Evolutionary conservation across 2,888 invertebrate genomes (phyloP).

Genomic region (Pyrrhia umbra): DNA sequence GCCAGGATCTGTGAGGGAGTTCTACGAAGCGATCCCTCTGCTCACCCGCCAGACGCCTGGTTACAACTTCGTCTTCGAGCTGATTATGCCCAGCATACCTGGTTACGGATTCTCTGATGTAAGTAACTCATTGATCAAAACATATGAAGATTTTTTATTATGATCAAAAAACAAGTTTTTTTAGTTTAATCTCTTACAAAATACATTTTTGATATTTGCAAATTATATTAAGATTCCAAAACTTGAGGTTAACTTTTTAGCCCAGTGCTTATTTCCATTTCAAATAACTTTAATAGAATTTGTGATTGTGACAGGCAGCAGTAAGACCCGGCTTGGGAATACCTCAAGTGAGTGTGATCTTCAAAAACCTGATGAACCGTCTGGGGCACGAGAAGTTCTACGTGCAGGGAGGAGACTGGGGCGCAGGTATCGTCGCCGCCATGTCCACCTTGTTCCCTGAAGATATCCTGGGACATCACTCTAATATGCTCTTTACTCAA

Average conservation of each 20-base stretch:
- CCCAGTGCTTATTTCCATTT: no score
- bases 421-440: constrained; percentile 91
- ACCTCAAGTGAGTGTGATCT: constrained; percentile 89
- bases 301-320: constrained; percentile 83
- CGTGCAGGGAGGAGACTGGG: constrained; percentile 95
- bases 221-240: no score
- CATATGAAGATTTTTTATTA: background rate
- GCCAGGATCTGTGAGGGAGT: constrained; percentile 97
- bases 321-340: constrained; percentile 90
- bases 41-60: constrained; percentile 87
- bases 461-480: constrained; percentile 86
- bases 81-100: constrained; percentile 90
- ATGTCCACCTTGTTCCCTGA: constrained; percentile 88
- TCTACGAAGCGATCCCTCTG: constrained; percentile 93
- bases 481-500: constrained; percentile 68
- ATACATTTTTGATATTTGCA: no score
- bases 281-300: no score
- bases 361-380: constrained; percentile 93
- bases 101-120: constrained; percentile 88
- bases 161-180: no score
- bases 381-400: constrained; percentile 92
- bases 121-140: constrained; percentile 54
- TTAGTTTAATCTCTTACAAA: no score
- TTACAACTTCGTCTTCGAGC: constrained; percentile 89
- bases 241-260: no score